These are phyloP conservation scores for Apaloderma vittatum DNA, from an alignment of 2,113 vertebrate genomes.

Conservation along the genomic window DNA sequence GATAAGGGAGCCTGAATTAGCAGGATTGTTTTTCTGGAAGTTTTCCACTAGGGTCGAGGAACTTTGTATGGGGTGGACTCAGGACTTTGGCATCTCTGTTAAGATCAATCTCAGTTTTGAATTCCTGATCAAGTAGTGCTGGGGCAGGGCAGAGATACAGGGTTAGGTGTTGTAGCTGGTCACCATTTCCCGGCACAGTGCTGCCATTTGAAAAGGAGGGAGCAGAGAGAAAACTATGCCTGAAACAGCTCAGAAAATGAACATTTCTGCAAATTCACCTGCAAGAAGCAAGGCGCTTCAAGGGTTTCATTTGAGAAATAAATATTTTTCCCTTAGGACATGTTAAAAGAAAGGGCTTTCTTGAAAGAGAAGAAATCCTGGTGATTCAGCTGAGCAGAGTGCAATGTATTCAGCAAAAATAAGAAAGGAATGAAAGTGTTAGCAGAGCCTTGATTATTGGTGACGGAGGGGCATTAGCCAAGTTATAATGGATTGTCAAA, in stretches of 20 bases:
- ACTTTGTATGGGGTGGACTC: neutral
- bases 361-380: slow-evolving; percentile 19
- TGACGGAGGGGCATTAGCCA: slow-evolving; percentile 52
- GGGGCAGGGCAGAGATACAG: neutral
- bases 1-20: neutral
- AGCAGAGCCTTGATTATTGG: slow-evolving; percentile 59
- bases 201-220: neutral
- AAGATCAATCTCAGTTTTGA: neutral
- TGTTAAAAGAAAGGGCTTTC: neutral
- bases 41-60: neutral
- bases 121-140: neutral
- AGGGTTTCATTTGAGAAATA: slow-evolving; percentile 1
- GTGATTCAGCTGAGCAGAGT: neutral
- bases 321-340: neutral
- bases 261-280: slow-evolving; percentile 24
- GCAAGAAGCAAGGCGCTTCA: neutral
- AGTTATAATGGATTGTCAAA: slow-evolving; percentile 64
- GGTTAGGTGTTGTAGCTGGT: neutral
- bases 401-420: neutral
- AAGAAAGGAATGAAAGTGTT: slow-evolving; percentile 44
- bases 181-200: neutral
- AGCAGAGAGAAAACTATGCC: neutral
- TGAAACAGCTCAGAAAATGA: neutral
- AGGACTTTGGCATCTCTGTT: neutral
- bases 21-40: neutral